These are phyloP conservation scores for Lepidostoma basale DNA, from an alignment of 1,140 invertebrate genomes.

Conservation along the genomic window DNA sequence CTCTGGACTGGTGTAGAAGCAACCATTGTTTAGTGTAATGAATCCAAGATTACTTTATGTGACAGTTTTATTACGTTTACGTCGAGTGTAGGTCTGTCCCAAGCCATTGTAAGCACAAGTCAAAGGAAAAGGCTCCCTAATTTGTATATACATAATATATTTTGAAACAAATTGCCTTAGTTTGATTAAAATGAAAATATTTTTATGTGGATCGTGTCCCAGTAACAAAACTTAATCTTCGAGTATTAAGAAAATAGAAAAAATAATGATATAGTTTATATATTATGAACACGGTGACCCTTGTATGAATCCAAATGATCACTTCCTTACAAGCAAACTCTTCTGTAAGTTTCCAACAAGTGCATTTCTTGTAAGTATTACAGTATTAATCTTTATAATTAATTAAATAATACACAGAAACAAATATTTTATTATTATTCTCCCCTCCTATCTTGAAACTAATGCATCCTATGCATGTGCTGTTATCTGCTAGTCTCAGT, in stretches of 20 bases:
- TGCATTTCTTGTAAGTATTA: conserved; percentile 89
- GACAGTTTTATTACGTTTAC: conserved; percentile 41
- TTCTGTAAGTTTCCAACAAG: conserved; percentile 86
- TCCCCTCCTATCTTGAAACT: background rate
- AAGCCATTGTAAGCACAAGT: conserved; percentile 44
- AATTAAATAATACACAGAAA: conserved; percentile 43
- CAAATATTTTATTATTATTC: conserved; percentile 22
- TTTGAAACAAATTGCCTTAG: conserved; percentile 44
- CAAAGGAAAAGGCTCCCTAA: conserved; percentile 43
- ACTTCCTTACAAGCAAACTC: conserved; percentile 62
- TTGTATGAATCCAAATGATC: conserved; percentile 42
- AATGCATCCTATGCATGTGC: too few species aligned
- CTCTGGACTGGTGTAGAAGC: conserved; percentile 20
- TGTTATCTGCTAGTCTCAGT: too few species aligned
- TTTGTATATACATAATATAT: conserved; percentile 43
- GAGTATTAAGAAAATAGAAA: conserved; percentile 37
- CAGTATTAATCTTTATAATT: conserved; percentile 74
- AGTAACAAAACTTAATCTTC: conserved; percentile 32
- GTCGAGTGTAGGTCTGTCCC: conserved; percentile 43
- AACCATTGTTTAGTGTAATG: conserved; percentile 30
- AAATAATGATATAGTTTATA: conserved; percentile 39
- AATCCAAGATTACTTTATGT: conserved; percentile 47
- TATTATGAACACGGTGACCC: conserved; percentile 44
- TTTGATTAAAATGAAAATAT: conserved; percentile 43
- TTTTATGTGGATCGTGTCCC: conserved; percentile 45